Base-by-base conservation (phyloP, 1,140 invertebrate genomes). In the Bradynema listronoti region DNA sequence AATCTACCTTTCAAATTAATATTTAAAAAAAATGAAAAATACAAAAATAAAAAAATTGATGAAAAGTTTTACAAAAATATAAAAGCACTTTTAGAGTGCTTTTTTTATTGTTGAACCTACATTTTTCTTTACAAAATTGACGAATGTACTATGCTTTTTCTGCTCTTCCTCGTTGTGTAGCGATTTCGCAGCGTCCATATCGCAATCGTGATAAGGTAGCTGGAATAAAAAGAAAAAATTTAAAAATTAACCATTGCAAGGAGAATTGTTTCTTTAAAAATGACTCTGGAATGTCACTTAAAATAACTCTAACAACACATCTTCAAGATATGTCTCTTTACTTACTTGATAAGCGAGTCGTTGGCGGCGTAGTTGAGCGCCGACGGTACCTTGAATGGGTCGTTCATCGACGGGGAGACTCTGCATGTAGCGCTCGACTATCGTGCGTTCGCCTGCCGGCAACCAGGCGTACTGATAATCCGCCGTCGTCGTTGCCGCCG, bases 341-440 rank as follows among this genome's bases (percentile, higher is more conserved):
- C 11, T 22, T 16, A 89, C 81, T 79, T 89, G 88, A 60, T 86
- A 86, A 71, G 88, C 85, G 4, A 89, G 81, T 56, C 87, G 84
- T 51, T 86, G 85, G 64, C 86, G 86, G 19, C 88, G 81, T 47
- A 84, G 82, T 32, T 82, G 80, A 1, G 87, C 87, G 27, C 87
- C 87, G 55, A 83, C 81, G 34, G 86, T 86, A 4, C 87, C 87
- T 50, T 84, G 85, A 43, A 90, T 86, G 4, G 87, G 87, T 42
- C 87, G 83, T 70, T 86, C 81, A 1, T 83, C 80, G 0, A 81
- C 68, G 2, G 87, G 86, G 61, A 89, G 79, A 56, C 85, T 84
- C 59, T 86, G 85, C 83, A 89, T 85, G 70, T 89, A 89, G 70
- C 87, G 82, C 16, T 78, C 79, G 25, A 83, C 83, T 19, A 66